Evolutionary conservation across 2,113 vertebrate genomes (phyloP).

Genomic region (Elaphurus davidianus): DNA sequence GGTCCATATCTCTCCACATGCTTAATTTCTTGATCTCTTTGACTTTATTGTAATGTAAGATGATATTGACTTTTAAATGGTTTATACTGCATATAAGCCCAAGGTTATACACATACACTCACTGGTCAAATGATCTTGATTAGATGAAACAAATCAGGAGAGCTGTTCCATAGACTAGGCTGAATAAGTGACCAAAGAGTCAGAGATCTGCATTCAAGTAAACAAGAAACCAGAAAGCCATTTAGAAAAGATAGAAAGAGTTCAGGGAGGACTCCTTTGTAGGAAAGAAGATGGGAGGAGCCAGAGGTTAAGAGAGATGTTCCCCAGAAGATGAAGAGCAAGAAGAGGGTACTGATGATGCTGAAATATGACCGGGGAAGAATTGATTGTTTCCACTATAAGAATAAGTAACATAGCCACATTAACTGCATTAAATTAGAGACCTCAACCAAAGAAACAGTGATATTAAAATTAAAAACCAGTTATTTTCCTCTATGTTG

Average conservation of each 20-base stretch:
- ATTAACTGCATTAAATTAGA: background rate
- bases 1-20: background rate
- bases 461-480: background rate
- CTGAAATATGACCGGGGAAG: background rate
- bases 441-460: background rate
- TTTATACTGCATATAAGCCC: background rate
- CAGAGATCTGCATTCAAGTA: background rate
- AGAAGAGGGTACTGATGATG: background rate
- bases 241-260: background rate
- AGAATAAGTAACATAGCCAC: background rate
- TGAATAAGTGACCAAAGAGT: background rate
- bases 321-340: background rate
- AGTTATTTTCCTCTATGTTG: background rate
- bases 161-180: background rate
- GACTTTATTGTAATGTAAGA: background rate
- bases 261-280: background rate
- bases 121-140: background rate
- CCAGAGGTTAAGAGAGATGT: background rate
- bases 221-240: background rate
- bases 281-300: background rate
- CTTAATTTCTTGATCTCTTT: background rate
- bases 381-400: background rate
- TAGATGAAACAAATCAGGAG: background rate
- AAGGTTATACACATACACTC: background rate
- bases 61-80: background rate